These are phyloP conservation scores for Pinna nobilis DNA, from an alignment of 1,140 invertebrate genomes.

Conservation along the genomic window DNA sequence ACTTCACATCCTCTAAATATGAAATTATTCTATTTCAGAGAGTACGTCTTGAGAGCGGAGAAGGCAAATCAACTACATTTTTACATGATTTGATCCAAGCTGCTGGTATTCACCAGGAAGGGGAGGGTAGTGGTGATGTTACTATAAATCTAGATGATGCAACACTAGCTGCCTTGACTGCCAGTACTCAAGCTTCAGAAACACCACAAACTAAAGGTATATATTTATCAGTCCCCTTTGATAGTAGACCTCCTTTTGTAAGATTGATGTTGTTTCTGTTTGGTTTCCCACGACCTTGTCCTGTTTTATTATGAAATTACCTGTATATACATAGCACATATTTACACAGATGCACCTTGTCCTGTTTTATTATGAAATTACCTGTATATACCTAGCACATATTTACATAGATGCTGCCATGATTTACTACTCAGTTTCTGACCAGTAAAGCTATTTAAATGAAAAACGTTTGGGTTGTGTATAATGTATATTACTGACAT, in stretches of 20 bases:
- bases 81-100: slow-evolving; percentile 70
- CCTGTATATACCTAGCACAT: background rate
- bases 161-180: slow-evolving; percentile 47
- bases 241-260: background rate
- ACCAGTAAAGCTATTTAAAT: too few species aligned
- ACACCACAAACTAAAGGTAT: slow-evolving; percentile 12
- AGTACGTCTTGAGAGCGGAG: slow-evolving; percentile 44
- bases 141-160: slow-evolving; percentile 54
- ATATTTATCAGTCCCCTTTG: background rate
- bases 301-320: background rate
- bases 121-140: slow-evolving; percentile 43
- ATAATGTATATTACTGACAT: too few species aligned
- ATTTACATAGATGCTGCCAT: background rate
- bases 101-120: slow-evolving; percentile 63
- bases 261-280: background rate
- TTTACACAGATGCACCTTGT: background rate
- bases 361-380: background rate
- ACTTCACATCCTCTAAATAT: too few species aligned
- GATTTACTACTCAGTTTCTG: too few species aligned
- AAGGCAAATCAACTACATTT: slow-evolving; percentile 52
- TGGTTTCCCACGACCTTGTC: too few species aligned
- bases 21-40: slow-evolving; percentile 40
- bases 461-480: too few species aligned
- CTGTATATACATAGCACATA: background rate
- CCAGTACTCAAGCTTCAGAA: slow-evolving; percentile 22